phyloP scores from a whole-genome alignment of 2,797 vertebrate genomes.

The Sebastes melanostomus region DNA sequence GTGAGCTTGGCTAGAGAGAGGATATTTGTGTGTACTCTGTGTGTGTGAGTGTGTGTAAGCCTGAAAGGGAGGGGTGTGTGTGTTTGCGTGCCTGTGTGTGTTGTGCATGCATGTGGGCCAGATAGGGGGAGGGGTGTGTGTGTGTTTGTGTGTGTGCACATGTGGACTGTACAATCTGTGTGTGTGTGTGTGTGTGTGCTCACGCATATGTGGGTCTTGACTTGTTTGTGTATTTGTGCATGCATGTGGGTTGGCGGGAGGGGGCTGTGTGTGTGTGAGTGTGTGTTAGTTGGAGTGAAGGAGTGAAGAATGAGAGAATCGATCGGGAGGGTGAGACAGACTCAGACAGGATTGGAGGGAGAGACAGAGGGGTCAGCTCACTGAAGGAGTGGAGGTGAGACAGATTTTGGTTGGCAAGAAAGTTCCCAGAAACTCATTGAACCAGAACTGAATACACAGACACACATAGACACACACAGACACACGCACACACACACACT shows the following conservation, averaged over 20 bases:
- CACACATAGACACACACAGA: background rate
- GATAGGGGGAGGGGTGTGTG: conserved; percentile 30
- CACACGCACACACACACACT: conserved; percentile 4
- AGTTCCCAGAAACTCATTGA: conserved; percentile 62
- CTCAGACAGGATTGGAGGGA: conserved; percentile 34
- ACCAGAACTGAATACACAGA: conserved; percentile 50
- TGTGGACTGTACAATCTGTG: background rate
- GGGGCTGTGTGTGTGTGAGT: conserved; percentile 45
- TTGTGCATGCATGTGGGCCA: conserved; percentile 26
- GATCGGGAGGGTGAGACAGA: conserved; percentile 54
- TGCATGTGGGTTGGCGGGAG: conserved; percentile 65
- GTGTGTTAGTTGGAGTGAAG: conserved; percentile 40
- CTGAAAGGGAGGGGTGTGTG: conserved; percentile 57
- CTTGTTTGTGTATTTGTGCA: conserved; percentile 73
- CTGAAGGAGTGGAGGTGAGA: conserved; percentile 57
- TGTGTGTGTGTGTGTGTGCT: conserved; percentile 35
- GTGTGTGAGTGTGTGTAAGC: conserved; percentile 60
- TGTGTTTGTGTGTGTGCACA: conserved; percentile 43
- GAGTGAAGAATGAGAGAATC: conserved; percentile 62
- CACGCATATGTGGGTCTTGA: conserved; percentile 69
- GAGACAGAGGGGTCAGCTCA: conserved; percentile 55
- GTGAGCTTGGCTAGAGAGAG: conserved; percentile 71
- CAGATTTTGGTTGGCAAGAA: conserved; percentile 49
- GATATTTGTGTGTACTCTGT: conserved; percentile 69
- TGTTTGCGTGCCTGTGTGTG: conserved; percentile 32